Evolutionary conservation across 1,140 invertebrate species (phyloP).

Genomic region (Drosophila baimaii): DNA sequence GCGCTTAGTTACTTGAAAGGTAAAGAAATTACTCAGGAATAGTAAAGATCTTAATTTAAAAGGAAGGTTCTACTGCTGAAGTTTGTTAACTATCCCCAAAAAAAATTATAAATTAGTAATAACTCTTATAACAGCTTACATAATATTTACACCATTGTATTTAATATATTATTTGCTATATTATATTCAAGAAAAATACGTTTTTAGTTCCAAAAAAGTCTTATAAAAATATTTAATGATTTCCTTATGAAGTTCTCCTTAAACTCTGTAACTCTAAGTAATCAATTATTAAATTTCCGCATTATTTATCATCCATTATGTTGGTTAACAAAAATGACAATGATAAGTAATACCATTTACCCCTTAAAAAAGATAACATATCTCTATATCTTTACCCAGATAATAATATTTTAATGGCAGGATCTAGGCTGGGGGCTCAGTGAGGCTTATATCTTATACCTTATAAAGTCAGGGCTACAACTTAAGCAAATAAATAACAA

Average conservation of each 20-base stretch:
- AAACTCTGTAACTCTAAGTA: not conserved
- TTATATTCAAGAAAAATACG: no score
- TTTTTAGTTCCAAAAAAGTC: not conserved
- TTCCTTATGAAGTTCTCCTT: not conserved
- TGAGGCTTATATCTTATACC: no score
- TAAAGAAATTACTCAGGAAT: not conserved
- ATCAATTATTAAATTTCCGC: not conserved
- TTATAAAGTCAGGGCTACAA: no score
- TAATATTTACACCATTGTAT: no score
- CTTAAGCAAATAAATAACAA: no score
- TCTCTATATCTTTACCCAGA: not conserved
- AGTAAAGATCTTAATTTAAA: not conserved
- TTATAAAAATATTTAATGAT: not conserved
- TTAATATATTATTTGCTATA: no score
- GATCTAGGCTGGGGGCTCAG: no score
- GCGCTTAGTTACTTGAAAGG: not conserved
- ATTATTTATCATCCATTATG: slow-evolving; percentile 6
- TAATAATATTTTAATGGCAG: not conserved
- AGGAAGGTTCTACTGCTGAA: no score
- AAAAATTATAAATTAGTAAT: no score
- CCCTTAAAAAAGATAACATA: not conserved
- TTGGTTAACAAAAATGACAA: not conserved
- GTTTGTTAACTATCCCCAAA: no score
- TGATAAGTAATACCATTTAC: not conserved
- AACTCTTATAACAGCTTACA: no score